Percentiles rank a stretch among this genome's conserved stretches.
Evolutionary conservation across 2,888 invertebrate species (phyloP).

Genomic region (Endomychus coccineus): DNA sequence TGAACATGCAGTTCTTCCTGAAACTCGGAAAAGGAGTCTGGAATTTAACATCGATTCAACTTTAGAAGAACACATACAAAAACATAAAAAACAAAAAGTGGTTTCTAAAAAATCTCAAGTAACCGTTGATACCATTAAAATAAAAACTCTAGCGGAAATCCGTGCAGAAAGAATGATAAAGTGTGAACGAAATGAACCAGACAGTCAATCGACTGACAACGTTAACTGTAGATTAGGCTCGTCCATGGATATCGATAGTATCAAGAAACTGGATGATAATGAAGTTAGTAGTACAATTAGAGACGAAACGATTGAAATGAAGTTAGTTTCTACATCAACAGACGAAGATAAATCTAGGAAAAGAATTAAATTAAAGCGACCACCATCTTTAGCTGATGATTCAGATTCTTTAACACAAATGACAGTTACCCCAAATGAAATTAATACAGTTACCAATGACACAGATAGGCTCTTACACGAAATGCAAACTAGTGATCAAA

Average conservation of each 20-base stretch:
- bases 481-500: not conserved
- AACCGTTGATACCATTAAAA: conserved; percentile 35
- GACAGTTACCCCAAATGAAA: not conserved
- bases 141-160: conserved; percentile 43
- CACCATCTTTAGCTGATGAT: conserved; percentile 13
- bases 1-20: too few relatives aligned
- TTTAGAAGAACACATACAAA: too few relatives aligned
- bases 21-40: too few relatives aligned
- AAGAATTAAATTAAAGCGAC: conserved; percentile 18
- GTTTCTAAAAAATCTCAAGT: too few relatives aligned
- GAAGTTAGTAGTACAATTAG: conserved; percentile 17
- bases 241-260: too few relatives aligned
- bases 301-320: conserved; percentile 12
- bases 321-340: too few relatives aligned
- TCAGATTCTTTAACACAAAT: too few relatives aligned
- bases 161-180: conserved; percentile 33
- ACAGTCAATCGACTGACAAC: conserved; percentile 4
- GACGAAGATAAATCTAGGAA: conserved; percentile 3
- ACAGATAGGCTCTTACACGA: not conserved
- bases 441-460: not conserved
- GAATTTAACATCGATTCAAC: too few relatives aligned
- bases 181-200: conserved; percentile 6
- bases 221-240: too few relatives aligned
- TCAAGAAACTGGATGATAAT: too few relatives aligned
- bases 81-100: too few relatives aligned